Percentiles rank a stretch among this genome's conserved stretches.
Conservation (phyloP, 2,113 vertebrate genomes). For the Epinephelus cyanopodus region DNA sequence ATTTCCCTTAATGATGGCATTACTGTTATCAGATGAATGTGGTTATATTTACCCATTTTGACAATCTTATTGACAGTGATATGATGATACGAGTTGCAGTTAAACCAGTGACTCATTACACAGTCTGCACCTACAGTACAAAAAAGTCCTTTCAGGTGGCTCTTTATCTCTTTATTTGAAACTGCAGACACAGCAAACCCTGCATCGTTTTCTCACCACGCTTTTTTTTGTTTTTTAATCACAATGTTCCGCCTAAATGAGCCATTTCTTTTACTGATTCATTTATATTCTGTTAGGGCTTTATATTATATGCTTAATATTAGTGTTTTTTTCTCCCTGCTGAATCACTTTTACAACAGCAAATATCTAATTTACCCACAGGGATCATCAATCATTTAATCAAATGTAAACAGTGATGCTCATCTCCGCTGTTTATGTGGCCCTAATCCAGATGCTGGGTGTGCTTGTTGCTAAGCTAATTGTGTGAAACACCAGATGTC, state of each 20-base stretch:
- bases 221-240: background rate
- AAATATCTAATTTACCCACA: slow-evolving; percentile 26
- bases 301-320: slow-evolving; percentile 4
- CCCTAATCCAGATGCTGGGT: slow-evolving; percentile 25
- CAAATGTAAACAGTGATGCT: slow-evolving; percentile 22
- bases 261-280: slow-evolving; percentile 13
- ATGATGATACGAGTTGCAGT: background rate
- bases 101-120: slow-evolving; percentile 2
- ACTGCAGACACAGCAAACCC: background rate
- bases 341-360: background rate
- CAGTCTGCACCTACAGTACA: background rate
- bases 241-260: background rate
- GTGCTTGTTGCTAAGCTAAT: slow-evolving; percentile 10
- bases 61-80: background rate
- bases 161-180: background rate
- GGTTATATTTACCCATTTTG: background rate
- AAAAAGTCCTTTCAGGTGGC: background rate
- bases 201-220: background rate
- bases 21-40: background rate
- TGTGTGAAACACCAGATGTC: slow-evolving; percentile 37
- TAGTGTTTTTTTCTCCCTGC: background rate
- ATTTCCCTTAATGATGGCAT: background rate
- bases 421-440: slow-evolving; percentile 16
- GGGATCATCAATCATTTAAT: slow-evolving; percentile 52
- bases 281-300: slow-evolving; percentile 23